A percentile compares a stretch with the other conserved stretches of the same genome.
Evolutionary conservation across 2,797 vertebrate genomes (phyloP).

Genomic region (Molothrus aeneus): DNA sequence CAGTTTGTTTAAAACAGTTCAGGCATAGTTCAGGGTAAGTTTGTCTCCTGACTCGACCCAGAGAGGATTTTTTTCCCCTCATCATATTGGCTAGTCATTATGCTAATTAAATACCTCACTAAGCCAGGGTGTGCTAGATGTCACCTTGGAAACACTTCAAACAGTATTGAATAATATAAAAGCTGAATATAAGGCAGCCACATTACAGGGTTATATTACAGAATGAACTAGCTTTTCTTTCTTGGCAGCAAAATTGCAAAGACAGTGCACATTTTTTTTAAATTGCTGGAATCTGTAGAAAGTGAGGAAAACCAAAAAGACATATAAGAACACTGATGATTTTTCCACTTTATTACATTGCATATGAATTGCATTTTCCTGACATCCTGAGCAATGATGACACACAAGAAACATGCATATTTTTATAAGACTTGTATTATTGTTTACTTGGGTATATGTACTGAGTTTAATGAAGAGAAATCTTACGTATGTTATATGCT

Average conservation of each 20-base stretch:
- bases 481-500: neutral
- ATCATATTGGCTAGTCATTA: constrained; percentile 52
- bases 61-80: neutral
- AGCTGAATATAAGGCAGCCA: constrained; percentile 19
- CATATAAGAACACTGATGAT: neutral
- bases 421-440: constrained; percentile 57
- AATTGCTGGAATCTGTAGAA: constrained; percentile 55
- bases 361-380: constrained; percentile 42
- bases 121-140: constrained; percentile 38
- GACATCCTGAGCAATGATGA: constrained; percentile 29
- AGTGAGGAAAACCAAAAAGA: neutral
- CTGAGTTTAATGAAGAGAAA: constrained; percentile 47
- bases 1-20: constrained; percentile 15
- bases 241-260: constrained; percentile 54
- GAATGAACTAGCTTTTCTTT: constrained; percentile 43
- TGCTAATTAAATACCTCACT: constrained; percentile 68
- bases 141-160: constrained; percentile 65
- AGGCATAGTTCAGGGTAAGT: constrained; percentile 4
- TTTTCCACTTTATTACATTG: constrained; percentile 55
- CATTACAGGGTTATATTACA: constrained; percentile 19
- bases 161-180: constrained; percentile 36
- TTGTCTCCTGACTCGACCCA: constrained; percentile 6
- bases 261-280: constrained; percentile 19
- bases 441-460: constrained; percentile 11
- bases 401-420: constrained; percentile 15